Evolutionary conservation across 2,797 vertebrate genomes (phyloP), one percentile per base, ranked within the genome.

Genomic region (Miichthys miiuy): DNA sequence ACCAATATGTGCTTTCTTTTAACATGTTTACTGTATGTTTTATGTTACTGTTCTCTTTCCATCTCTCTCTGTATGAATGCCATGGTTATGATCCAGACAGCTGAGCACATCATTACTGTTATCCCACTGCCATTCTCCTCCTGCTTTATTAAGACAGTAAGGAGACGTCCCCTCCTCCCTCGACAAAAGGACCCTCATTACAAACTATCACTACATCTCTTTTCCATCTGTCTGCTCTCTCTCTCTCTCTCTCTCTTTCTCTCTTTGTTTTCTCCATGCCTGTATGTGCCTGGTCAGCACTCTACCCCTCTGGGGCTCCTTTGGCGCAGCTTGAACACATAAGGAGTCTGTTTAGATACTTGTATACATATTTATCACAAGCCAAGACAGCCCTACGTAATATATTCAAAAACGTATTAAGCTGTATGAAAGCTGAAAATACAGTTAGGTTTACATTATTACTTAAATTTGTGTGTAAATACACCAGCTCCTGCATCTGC

Each of bases 251-350:
- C 30, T 2, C 51, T 25, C 14, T 13, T 12, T 47, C 14, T 70
- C 56, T 66, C 51, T 79, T 58, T 85, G 42, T 70, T 83, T 76
- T 75, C 71, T 42, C 52, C 38, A 46, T 57, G 79, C 60, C 62
- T 73, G 68, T 20, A 50, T 86, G 77, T 90, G 91, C 86, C 8
- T 86, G 88, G 83, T 93, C 93, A 94, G 92, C 93, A 87, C 60
- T 84, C 51, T 54, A 42, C 70, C 80, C 83, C 77, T 82, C 54
- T 66, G 73, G 84, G 86, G 67, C 75, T 79, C 64, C 70, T 81
- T 74, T 72, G 75, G 69, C 10, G 18, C 75, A 87, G 80, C 71
- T 87, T 83, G 64, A 89, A 87, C 83, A 75, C 79, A 81, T 70
- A 75, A 83, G 77, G 77, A 86, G 75, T 66, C 67, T 82, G 81